Percentiles rank a stretch among this genome's conserved stretches.
Conservation (phyloP, 2,797 vertebrate species). For the Pangasius larnaudii region DNA sequence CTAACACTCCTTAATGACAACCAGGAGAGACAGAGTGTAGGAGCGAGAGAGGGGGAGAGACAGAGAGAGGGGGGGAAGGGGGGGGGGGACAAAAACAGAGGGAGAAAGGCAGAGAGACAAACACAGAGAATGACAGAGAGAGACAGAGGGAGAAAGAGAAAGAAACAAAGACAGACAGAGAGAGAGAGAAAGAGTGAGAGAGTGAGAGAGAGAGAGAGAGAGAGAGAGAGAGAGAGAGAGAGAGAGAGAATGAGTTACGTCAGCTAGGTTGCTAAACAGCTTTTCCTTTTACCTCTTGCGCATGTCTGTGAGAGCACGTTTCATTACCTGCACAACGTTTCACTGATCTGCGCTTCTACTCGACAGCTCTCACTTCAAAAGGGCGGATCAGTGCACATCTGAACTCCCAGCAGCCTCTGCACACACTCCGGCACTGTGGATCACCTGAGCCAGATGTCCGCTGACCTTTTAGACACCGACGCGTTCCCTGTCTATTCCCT, state of each 20-base stretch:
- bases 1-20: background rate
- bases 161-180: background rate
- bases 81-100: too few species aligned
- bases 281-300: background rate
- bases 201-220: background rate
- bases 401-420: background rate
- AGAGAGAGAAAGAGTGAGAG: background rate
- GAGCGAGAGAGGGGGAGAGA: background rate
- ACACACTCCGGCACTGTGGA: background rate
- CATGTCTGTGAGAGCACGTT: background rate
- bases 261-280: background rate
- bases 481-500: background rate
- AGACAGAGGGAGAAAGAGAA: background rate
- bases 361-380: background rate
- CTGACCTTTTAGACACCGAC: constrained; percentile 11
- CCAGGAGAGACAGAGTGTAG: background rate
- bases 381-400: background rate
- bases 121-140: background rate
- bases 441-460: background rate
- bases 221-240: background rate
- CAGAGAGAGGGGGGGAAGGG: background rate
- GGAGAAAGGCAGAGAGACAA: background rate
- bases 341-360: background rate
- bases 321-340: background rate
- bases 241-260: background rate